These are phyloP conservation scores for Cordylochernes scorpioides DNA, from an alignment of 2,888 invertebrate species.

Conservation along the genomic window DNA sequence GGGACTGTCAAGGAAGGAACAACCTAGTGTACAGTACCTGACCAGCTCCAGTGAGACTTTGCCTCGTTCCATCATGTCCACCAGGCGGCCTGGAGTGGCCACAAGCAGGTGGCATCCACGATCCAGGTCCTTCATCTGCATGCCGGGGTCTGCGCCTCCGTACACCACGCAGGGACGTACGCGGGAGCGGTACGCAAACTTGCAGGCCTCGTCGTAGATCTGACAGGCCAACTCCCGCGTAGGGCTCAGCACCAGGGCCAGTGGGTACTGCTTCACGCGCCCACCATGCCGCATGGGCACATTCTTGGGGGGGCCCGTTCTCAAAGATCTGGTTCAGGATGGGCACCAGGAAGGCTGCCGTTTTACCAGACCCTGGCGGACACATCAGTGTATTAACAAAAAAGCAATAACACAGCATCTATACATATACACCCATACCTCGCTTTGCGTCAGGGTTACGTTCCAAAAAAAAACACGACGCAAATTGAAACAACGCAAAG, in stretches of 20 bases:
- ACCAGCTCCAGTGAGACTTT: conserved; percentile 60
- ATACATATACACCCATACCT: too few species aligned
- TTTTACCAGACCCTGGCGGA: conserved; percentile 62
- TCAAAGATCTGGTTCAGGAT: conserved; percentile 92
- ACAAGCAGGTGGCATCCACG: conserved; percentile 90
- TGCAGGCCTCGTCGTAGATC: conserved; percentile 93
- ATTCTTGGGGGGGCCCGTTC: conserved; percentile 36
- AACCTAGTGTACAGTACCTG: too few species aligned
- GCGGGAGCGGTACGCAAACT: conserved; percentile 87
- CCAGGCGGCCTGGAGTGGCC: conserved; percentile 88
- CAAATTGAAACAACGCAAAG: too few species aligned
- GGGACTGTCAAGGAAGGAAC: too few species aligned
- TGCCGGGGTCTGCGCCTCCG: conserved; percentile 74
- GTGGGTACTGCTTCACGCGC: conserved; percentile 74
- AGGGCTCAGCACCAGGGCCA: conserved; percentile 84
- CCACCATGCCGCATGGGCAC: conserved; percentile 19
- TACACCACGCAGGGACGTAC: conserved; percentile 94
- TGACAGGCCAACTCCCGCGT: conserved; percentile 95
- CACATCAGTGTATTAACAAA: too few species aligned
- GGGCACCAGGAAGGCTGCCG: conserved; percentile 91
- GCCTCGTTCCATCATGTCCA: conserved; percentile 86
- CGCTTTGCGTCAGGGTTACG: too few species aligned
- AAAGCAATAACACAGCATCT: too few species aligned
- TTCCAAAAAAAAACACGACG: too few species aligned
- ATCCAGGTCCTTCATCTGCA: conserved; percentile 77